Conservation (phyloP, 2,888 invertebrate species). For the Campopleginae sp. region DNA sequence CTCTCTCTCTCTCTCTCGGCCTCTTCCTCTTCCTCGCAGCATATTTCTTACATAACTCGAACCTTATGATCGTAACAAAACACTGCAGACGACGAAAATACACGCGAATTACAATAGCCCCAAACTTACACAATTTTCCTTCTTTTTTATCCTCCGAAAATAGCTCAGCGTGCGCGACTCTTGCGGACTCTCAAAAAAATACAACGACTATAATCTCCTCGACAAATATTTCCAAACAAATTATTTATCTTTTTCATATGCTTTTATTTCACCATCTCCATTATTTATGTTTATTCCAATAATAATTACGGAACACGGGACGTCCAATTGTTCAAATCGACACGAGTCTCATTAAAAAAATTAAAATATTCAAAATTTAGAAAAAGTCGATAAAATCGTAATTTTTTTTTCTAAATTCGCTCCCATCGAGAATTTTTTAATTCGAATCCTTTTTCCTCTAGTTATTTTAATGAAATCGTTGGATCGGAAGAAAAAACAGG, state of each 20-base stretch:
- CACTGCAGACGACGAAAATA: constrained; percentile 12
- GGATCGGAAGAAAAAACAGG: not conserved
- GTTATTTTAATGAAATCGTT: not conserved
- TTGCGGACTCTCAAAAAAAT: not conserved
- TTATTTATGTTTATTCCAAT: not conserved
- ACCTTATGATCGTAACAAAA: constrained; percentile 31
- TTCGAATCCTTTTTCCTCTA: not conserved
- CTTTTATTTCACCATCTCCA: not conserved
- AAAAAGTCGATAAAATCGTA: too few relatives aligned
- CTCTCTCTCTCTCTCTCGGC: constrained; percentile 38
- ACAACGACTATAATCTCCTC: not conserved
- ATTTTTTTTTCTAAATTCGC: too few relatives aligned
- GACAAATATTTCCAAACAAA: not conserved
- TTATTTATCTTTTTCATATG: not conserved
- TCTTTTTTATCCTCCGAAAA: not conserved
- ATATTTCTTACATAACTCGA: constrained; percentile 36
- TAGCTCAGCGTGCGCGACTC: not conserved
- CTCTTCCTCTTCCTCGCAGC: not conserved
- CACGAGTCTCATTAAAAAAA: not conserved
- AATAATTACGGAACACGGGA: not conserved
- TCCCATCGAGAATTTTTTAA: not conserved
- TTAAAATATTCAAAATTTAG: too few relatives aligned
- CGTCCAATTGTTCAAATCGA: not conserved
- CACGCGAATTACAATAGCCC: not conserved
- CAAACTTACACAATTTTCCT: not conserved